These are phyloP conservation scores for Boleophthalmus pectinirostris DNA, from an alignment of 2,113 vertebrate genomes.

Conservation along the genomic window DNA sequence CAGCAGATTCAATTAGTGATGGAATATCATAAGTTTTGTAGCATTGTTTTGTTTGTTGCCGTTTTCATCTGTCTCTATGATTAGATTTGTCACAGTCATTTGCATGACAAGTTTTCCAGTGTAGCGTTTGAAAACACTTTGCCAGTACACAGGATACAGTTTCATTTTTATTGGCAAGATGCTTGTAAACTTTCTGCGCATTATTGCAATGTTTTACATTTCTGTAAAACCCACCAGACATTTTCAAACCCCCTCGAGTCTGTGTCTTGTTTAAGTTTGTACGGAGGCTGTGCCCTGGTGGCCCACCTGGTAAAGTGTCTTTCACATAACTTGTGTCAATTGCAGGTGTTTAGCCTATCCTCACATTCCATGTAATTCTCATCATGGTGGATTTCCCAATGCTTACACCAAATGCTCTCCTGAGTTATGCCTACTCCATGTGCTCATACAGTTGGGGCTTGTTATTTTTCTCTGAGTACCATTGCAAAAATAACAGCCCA, in stretches of 20 bases:
- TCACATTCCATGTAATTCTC: conserved; percentile 15
- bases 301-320: conserved; percentile 1
- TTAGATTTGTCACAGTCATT: conserved; percentile 70
- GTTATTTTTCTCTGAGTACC: conserved; percentile 54
- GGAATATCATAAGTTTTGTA: conserved; percentile 68
- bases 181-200: not conserved
- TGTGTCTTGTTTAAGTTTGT: not conserved
- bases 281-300: not conserved
- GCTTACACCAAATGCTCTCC: not conserved
- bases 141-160: conserved; percentile 15
- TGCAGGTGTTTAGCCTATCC: conserved; percentile 9
- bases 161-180: conserved; percentile 25
- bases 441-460: conserved; percentile 42
- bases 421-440: conserved; percentile 35
- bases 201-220: not conserved
- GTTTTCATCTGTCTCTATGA: conserved; percentile 63
- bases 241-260: not conserved
- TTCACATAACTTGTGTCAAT: conserved; percentile 3
- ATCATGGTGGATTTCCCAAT: not conserved
- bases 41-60: conserved; percentile 72
- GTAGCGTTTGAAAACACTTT: conserved; percentile 49
- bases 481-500: conserved; percentile 68
- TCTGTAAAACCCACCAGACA: not conserved
- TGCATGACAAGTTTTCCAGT: conserved; percentile 70
- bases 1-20: conserved; percentile 71